Percentiles rank a stretch among this genome's conserved stretches.
phyloP scores from a whole-genome alignment of 2,797 vertebrate species.

The Enteromius treurensis region DNA sequence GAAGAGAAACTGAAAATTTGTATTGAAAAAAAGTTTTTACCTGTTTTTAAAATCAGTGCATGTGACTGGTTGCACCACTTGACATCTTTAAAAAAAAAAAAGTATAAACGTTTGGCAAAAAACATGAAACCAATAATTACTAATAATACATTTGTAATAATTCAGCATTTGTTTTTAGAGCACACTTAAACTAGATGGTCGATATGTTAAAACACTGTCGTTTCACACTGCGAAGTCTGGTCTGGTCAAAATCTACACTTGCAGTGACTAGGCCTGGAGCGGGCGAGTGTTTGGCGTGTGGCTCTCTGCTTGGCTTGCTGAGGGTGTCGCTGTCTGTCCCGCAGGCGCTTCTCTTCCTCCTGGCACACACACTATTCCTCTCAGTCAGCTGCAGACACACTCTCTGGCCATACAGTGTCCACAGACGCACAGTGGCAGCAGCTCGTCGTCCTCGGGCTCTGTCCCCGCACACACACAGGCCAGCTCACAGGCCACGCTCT shows the following conservation, averaged over 20 bases:
- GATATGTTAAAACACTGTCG: too few relatives aligned
- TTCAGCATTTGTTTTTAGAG: background rate
- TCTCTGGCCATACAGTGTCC: conserved; percentile 67
- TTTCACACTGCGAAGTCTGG: background rate
- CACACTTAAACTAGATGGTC: background rate
- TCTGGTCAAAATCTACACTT: background rate
- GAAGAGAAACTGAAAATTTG: too few relatives aligned
- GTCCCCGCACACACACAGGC: conserved; percentile 60
- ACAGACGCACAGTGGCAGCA: conserved; percentile 43
- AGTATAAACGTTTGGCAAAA: background rate
- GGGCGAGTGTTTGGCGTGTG: background rate
- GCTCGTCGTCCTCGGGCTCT: background rate
- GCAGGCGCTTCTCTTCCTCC: conserved; percentile 75
- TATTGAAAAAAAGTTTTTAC: too few relatives aligned
- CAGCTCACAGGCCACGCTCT: conserved; percentile 71
- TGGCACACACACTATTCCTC: conserved; percentile 74
- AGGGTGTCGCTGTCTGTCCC: conserved; percentile 46
- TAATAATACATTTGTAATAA: background rate
- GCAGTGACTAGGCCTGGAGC: conserved; percentile 31
- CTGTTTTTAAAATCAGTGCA: too few relatives aligned
- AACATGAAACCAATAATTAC: background rate
- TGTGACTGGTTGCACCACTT: background rate
- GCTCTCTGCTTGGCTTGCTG: conserved; percentile 4
- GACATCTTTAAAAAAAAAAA: background rate
- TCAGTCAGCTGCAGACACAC: conserved; percentile 75